Base-by-base conservation (phyloP, 2,888 invertebrate species). In the Neuroscelio doddi region DNA sequence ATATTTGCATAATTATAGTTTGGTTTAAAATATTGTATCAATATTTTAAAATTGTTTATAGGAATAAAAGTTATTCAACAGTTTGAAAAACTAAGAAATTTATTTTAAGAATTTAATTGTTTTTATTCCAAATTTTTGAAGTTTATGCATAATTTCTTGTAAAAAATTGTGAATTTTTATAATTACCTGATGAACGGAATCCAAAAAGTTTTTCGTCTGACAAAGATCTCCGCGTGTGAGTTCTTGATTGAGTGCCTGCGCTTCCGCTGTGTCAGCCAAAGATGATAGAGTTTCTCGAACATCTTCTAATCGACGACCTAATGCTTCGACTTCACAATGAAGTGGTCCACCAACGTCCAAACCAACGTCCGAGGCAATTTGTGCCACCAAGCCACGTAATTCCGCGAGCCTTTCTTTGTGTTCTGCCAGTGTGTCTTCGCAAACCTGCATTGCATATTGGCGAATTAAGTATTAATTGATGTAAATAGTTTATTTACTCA, bases 361-460 rank as follows among this genome's bases (percentile, higher is more conserved):
- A 9, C 93, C 93, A 7, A 94, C 93, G 78, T 93, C 92, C 16
- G 90, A 89, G 0, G 93, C 93, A 52, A 94, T 93, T 71, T 91
- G 90, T 0, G 92, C 90, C 1, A 93, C 93, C 58, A 94, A 87
- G 10, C 90, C 90, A 1, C 91, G 90, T 16, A 94, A 87, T 78
- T 93, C 92, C 34, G 87, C 86, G 46, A 91, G 82, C 41, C 89
- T 87, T 16, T 90, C 90, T 62, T 91, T 90, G 71, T 94, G 90
- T 21, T 89, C 88, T 67, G 90, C 90, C 81, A 93, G 88, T 64
- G 89, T 89, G 80, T 93, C 92, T 79, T 93, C 89, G 80, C 93
- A 93, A 83, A 91, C 90, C 93, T 94, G 85, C 44, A 56, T 50
- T 27, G 26, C 29, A 30, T 26, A 21, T 34, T 41, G 41, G n/a